Evolutionary conservation across 2,113 vertebrate species (phyloP), one percentile per base, ranked within the genome.

Genomic region (Ammospiza caudacuta): DNA sequence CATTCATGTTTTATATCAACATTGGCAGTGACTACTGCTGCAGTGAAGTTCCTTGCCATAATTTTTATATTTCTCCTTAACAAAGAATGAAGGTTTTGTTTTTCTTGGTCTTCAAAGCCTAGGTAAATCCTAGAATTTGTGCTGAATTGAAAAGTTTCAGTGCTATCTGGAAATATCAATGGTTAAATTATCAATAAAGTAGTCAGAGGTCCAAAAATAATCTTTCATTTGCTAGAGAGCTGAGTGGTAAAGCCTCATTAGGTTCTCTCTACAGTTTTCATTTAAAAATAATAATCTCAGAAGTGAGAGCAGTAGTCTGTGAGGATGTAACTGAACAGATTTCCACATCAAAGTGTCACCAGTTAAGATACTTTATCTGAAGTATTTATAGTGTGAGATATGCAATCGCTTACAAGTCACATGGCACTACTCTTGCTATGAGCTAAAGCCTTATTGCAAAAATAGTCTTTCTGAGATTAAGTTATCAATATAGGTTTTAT

Each of bases 261-360:
- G 25, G 11, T 33, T 63, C 28, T 82, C 24, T 63, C n/a, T 31
- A 37, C 24, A 61, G 15, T 35, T 94, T 93, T 75, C 9, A 57
- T 89, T 84, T n/a, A 75, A 82, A 89, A 84, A 46, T 92, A 70
- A 86, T 74, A 83, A 89, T 61, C 58, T 66, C 37, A 66, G 62
- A 78, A 89, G 46, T 46, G 49, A 72, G 29, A 54, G 22, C 23
- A 61, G 37, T 69, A 82, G 47, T 82, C 81, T 66, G 25, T 64
- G 39, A 87, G 44, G n/a, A 64, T 89, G 29, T 91, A 81, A 66
- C 62, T 27, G 74, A 76, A 57, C 37, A 64, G 46, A 94, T 92
- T 97, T 95, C 80, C 77, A 89, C 69, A 94, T 95, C 89, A 95
- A 92, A 95, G 74, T 92, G 44, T 35, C 49, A 79, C 54, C 46